Conservation (phyloP, 2,113 vertebrate genomes). For the Blennius ocellaris region DNA sequence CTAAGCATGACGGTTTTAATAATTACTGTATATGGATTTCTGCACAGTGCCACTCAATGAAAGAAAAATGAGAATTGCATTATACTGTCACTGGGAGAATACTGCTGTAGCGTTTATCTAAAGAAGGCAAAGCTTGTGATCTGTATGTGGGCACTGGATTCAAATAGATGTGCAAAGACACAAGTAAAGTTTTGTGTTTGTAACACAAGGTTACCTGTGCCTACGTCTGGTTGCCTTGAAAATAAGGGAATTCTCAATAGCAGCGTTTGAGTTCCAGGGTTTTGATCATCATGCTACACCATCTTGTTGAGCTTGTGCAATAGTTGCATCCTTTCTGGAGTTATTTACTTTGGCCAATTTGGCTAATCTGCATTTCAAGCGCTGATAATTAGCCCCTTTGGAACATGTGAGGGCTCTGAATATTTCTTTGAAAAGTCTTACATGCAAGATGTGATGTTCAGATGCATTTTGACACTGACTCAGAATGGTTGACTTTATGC, state of each 20-base stretch:
- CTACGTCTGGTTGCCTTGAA: conserved; percentile 3
- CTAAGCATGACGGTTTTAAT: conserved; percentile 50
- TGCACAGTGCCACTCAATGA: conserved; percentile 36
- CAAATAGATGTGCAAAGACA: not conserved
- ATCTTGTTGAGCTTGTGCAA: not conserved
- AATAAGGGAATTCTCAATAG: conserved; percentile 1
- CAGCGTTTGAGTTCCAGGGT: not conserved
- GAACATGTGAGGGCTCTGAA: not conserved
- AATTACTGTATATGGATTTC: conserved; percentile 55
- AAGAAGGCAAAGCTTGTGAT: not conserved
- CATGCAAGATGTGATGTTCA: not conserved
- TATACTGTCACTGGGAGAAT: not conserved
- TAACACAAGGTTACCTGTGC: conserved; percentile 5
- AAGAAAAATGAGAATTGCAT: not conserved
- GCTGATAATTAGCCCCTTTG: conserved; percentile 1
- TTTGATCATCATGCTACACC: not conserved
- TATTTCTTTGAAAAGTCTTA: conserved; percentile 11
- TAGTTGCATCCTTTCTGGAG: conserved; percentile 1
- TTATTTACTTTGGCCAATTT: not conserved
- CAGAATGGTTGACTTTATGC: conserved; percentile 17
- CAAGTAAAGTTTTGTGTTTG: not conserved
- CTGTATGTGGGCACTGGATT: not conserved
- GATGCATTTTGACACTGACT: not conserved
- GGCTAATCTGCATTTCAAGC: conserved; percentile 1
- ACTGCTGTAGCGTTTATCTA: not conserved